phyloP scores from a whole-genome alignment of 1,140 invertebrate genomes.

The Schmidtea mediterranea region DNA sequence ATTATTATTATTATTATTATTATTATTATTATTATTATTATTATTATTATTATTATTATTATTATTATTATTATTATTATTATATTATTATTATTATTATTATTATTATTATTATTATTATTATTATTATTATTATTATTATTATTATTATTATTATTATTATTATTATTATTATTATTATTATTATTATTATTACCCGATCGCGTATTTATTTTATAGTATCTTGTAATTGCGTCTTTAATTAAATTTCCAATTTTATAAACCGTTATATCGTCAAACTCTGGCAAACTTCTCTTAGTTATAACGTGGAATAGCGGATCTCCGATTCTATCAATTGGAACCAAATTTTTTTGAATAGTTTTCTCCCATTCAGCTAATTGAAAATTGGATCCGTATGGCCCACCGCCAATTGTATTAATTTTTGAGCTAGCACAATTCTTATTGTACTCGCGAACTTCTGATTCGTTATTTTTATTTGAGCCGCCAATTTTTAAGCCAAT shows the following conservation, averaged over 20 bases:
- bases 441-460: slow-evolving; percentile 6
- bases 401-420: slow-evolving; percentile 11
- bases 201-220: slow-evolving; percentile 15
- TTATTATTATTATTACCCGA: slow-evolving; percentile 7
- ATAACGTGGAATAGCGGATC: slow-evolving; percentile 15
- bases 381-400: slow-evolving; percentile 9
- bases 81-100: too few relatives aligned
- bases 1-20: too few relatives aligned
- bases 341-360: slow-evolving; percentile 11
- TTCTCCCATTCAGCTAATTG: slow-evolving; percentile 11
- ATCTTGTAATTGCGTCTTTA: slow-evolving; percentile 11
- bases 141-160: too few relatives aligned
- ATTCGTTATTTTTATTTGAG: too few relatives aligned
- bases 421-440: slow-evolving; percentile 9
- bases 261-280: slow-evolving; percentile 9
- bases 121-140: too few relatives aligned
- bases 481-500: too few relatives aligned
- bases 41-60: too few relatives aligned
- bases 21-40: too few relatives aligned
- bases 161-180: too few relatives aligned
- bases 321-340: slow-evolving; percentile 13
- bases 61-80: too few relatives aligned
- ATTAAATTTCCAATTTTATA: slow-evolving; percentile 9
- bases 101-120: too few relatives aligned
- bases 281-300: slow-evolving; percentile 11